These are phyloP conservation scores for Meganola albula DNA, from an alignment of 2,888 invertebrate species.

Conservation along the genomic window DNA sequence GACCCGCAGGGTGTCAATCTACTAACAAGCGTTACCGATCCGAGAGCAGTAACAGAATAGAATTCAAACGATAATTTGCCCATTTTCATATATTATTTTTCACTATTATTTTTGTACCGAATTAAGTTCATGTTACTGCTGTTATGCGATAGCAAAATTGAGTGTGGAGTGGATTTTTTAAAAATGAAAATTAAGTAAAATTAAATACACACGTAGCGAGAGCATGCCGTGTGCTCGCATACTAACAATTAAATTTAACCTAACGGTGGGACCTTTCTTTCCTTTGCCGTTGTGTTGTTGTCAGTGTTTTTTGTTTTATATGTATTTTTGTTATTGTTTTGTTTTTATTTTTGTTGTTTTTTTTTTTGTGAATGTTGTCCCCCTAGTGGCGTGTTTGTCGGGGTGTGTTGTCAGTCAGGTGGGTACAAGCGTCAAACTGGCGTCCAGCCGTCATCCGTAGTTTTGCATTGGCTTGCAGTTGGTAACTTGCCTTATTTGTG, in stretches of 20 bases:
- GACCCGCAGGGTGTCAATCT: slow-evolving; percentile 47
- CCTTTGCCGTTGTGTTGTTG: slow-evolving; percentile 72
- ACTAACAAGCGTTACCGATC: slow-evolving; percentile 62
- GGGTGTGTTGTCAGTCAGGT: slow-evolving; percentile 57
- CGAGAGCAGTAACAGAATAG: slow-evolving; percentile 56
- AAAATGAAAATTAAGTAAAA: slow-evolving; percentile 45
- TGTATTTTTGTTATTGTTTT: slow-evolving; percentile 59
- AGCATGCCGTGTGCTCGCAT: slow-evolving; percentile 65
- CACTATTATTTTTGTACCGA: slow-evolving; percentile 42
- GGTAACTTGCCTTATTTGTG: slow-evolving; percentile 59
- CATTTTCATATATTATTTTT: slow-evolving; percentile 45
- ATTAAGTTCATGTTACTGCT: slow-evolving; percentile 68
- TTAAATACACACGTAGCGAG: slow-evolving; percentile 42
- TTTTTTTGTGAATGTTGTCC: slow-evolving; percentile 63
- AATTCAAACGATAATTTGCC: slow-evolving; percentile 33
- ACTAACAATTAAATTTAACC: slow-evolving; percentile 53
- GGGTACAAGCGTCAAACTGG: slow-evolving; percentile 66
- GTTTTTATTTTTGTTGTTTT: slow-evolving; percentile 35
- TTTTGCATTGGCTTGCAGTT: slow-evolving; percentile 63
- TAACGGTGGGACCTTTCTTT: slow-evolving; percentile 52
- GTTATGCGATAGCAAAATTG: slow-evolving; percentile 58
- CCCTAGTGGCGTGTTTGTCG: slow-evolving; percentile 51
- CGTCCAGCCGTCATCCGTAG: slow-evolving; percentile 41
- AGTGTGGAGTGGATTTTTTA: slow-evolving; percentile 75
- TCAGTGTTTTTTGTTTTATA: slow-evolving; percentile 48